Conservation (phyloP, 2,888 invertebrate genomes). For the Unio delphinus region DNA sequence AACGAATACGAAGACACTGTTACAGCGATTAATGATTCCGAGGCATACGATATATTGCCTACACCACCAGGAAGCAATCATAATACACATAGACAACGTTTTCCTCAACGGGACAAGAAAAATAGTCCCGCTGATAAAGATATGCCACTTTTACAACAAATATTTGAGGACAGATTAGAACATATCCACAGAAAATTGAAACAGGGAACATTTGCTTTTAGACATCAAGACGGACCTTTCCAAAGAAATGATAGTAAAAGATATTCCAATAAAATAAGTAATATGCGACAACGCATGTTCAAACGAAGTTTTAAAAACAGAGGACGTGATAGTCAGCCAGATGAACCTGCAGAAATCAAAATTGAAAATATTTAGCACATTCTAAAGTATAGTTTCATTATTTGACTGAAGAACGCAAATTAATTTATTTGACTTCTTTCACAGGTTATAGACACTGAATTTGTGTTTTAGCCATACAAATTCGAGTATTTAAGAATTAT, state of each 20-base stretch:
- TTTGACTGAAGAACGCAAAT: too few relatives aligned
- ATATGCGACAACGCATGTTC: constrained; percentile 50
- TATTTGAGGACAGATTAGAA: constrained; percentile 59
- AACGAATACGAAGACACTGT: constrained; percentile 28
- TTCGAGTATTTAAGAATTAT: too few relatives aligned
- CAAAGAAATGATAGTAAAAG: constrained; percentile 40
- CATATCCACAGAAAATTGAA: constrained; percentile 55
- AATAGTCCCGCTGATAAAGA: constrained; percentile 36
- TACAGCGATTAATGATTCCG: constrained; percentile 15
- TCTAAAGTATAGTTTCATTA: too few relatives aligned
- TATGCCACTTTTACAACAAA: constrained; percentile 55
- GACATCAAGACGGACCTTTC: constrained; percentile 23
- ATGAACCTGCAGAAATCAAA: constrained; percentile 2
- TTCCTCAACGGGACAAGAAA: constrained; percentile 22
- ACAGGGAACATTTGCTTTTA: constrained; percentile 39
- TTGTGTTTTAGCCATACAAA: too few relatives aligned
- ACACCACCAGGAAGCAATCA: constrained; percentile 18
- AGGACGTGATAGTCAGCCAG: constrained; percentile 11
- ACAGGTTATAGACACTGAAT: too few relatives aligned
- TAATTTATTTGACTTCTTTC: too few relatives aligned
- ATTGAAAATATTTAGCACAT: not conserved
- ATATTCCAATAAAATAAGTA: constrained; percentile 35
- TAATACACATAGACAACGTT: constrained; percentile 18
- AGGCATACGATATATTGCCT: constrained; percentile 34
- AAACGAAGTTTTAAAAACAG: constrained; percentile 49